Conservation (phyloP, 2,888 invertebrate genomes). For the Vesta saturnalis region DNA sequence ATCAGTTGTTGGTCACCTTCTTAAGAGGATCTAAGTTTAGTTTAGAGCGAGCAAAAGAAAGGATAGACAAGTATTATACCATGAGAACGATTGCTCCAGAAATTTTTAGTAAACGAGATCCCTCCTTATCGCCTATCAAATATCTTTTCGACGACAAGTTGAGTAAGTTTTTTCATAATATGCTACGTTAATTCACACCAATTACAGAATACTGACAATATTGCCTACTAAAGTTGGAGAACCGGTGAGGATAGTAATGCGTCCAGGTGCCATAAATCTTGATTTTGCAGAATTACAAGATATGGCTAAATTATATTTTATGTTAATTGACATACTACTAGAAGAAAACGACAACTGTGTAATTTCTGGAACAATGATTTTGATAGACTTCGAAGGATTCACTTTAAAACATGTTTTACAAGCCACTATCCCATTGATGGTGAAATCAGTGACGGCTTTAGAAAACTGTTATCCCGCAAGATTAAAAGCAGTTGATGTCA, state of each 20-base stretch:
- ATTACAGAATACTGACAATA: background rate
- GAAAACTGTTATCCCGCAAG: background rate
- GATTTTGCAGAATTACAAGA: background rate
- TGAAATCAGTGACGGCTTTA: background rate
- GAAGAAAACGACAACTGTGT: background rate
- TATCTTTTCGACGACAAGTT: background rate
- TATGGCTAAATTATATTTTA: background rate
- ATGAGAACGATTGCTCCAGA: slow-evolving; percentile 68
- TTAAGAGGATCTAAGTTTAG: slow-evolving; percentile 67
- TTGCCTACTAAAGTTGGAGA: background rate
- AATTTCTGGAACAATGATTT: background rate
- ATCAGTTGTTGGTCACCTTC: slow-evolving; percentile 66
- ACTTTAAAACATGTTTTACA: background rate
- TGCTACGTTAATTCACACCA: background rate
- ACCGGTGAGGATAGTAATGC: background rate
- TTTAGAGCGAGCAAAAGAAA: slow-evolving; percentile 65
- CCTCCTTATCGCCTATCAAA: slow-evolving; percentile 42
- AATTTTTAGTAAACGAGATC: slow-evolving; percentile 65
- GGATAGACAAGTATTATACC: slow-evolving; percentile 69
- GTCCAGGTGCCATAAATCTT: background rate
- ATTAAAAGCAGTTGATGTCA: background rate
- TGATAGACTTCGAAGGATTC: background rate
- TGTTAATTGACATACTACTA: background rate
- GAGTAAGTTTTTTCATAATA: background rate
- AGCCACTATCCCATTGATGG: background rate